Percentiles rank a stretch among this genome's conserved stretches.
Conservation (phyloP, 23 tunicate genomes). For the Corella eumyota region DNA sequence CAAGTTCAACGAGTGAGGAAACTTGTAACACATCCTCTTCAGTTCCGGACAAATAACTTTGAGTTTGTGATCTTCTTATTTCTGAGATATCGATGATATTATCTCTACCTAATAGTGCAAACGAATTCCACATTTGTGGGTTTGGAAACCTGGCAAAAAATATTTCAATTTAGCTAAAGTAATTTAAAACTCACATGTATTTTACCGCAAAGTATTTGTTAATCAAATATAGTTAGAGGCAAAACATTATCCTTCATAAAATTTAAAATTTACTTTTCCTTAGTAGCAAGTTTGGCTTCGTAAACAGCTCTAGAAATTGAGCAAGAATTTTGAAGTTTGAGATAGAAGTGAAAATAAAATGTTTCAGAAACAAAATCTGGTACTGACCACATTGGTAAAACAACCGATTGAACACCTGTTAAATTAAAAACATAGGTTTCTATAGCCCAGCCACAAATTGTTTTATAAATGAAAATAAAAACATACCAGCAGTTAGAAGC, state of each 20-base stretch:
- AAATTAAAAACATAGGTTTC: no score
- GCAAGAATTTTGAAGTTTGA: slow-evolving; percentile 21
- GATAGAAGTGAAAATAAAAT: slow-evolving; percentile 52
- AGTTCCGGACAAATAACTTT: slow-evolving; percentile 16
- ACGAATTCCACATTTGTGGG: slow-evolving; percentile 45
- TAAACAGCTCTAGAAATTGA: slow-evolving; percentile 38
- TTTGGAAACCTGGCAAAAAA: slow-evolving; percentile 26
- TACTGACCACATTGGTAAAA: slow-evolving; percentile 41
- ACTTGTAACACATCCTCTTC: slow-evolving; percentile 15
- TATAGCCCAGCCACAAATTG: no score
- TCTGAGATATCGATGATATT: slow-evolving; percentile 41
- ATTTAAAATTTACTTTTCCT: slow-evolving; percentile 18
- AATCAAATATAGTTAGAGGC: neutral
- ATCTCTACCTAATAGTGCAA: slow-evolving; percentile 36
- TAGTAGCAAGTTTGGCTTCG: slow-evolving; percentile 29
- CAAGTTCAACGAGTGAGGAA: neutral
- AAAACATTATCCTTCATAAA: neutral
- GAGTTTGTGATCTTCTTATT: slow-evolving; percentile 48
- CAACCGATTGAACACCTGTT: slow-evolving; percentile 48
- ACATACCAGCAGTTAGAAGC: no score
- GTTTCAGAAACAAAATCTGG: slow-evolving; percentile 31
- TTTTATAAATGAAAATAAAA: no score
- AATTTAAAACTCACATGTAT: no score
- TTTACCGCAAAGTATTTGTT: neutral
- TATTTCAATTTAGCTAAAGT: no score